Evolutionary conservation across 1,140 invertebrate genomes (phyloP).

Genomic region (Eurytemora carolleeae): DNA sequence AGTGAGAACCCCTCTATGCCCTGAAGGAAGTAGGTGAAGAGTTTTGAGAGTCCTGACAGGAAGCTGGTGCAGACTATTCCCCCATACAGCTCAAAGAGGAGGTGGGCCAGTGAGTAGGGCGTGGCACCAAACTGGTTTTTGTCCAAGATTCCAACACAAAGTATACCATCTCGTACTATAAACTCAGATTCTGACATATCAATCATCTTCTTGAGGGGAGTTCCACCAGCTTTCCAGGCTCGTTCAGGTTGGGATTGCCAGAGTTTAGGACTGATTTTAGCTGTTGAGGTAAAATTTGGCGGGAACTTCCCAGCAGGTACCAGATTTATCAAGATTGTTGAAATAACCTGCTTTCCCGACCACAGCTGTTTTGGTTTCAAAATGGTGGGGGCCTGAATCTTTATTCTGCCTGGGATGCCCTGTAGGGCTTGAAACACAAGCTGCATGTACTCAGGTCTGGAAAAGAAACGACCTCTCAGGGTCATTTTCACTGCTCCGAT

Average conservation of each 20-base stretch:
- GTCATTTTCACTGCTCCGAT: slow-evolving; percentile 77
- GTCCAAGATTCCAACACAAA: slow-evolving; percentile 82
- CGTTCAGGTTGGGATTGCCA: slow-evolving; percentile 41
- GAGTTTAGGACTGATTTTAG: slow-evolving; percentile 52
- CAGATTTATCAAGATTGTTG: slow-evolving; percentile 66
- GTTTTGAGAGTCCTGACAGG: slow-evolving; percentile 66
- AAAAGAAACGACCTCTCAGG: slow-evolving; percentile 68
- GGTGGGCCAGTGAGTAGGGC: slow-evolving; percentile 75
- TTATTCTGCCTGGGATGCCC: slow-evolving; percentile 32
- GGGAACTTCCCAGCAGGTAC: slow-evolving; percentile 48
- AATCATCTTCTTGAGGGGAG: slow-evolving; percentile 25
- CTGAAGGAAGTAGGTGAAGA: slow-evolving; percentile 79
- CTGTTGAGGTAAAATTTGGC: slow-evolving; percentile 53
- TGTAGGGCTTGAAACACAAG: slow-evolving; percentile 53
- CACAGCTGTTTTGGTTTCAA: slow-evolving; percentile 69
- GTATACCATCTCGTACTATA: slow-evolving; percentile 64
- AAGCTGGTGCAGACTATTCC: slow-evolving; percentile 54
- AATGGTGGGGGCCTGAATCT: slow-evolving; percentile 61
- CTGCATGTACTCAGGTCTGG: slow-evolving; percentile 65
- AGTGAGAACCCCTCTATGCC: slow-evolving; percentile 72
- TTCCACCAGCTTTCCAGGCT: slow-evolving; percentile 39
- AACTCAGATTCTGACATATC: slow-evolving; percentile 76
- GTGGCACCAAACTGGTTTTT: slow-evolving; percentile 92
- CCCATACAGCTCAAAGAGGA: slow-evolving; percentile 72
- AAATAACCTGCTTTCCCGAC: slow-evolving; percentile 91